Evolutionary conservation across 2,113 vertebrate species (phyloP), one percentile per base, ranked within the genome.

Genomic region (Eclectus roratus): DNA sequence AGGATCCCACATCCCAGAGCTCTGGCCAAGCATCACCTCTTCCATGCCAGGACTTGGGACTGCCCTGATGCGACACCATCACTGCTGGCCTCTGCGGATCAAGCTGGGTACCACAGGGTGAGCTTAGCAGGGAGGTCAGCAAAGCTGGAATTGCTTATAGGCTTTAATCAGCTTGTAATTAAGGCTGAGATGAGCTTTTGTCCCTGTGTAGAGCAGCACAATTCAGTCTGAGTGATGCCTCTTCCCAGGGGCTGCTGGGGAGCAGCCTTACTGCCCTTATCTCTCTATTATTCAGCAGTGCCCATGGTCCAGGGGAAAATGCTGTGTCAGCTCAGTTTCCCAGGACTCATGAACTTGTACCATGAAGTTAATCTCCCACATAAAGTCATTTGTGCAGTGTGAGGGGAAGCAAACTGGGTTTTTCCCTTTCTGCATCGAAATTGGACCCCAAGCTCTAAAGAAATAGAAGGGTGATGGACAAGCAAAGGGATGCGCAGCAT

Each of bases 111-210:
- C 20, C 64, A 20, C 46, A 46, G 61, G 77, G 47, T 21, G 50
- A 95, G 87, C 28, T 47, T 47, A 52, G 61, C 41, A 53, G 58
- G 11, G 35, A 70, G 80, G 47, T 19, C 44, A 73, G 80, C 56
- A 53, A 61, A 73, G 80, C 90, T 88, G 28, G 16, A 84, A 81
- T 66, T 43, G 19, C 43, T n/a, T 12, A 33, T 7, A 55, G 53
- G 7, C 9, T 33, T 81, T 82, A 80, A 94, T 73, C 76, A 68
- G 89, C 73, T 77, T 19, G 74, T 88, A 85, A 94, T 97, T 93
- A 93, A 77, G 80, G 44, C 12, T 1, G 56, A 93, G 81, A 50
- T 56, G 91, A 72, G 81, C 11, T 94, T 87, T 85, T 55, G 68
- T 37, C 50, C 35, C 80, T 35, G 2, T 13, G 13, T 13, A 41